Percentiles rank a stretch among this genome's conserved stretches.
phyloP scores from a whole-genome alignment of 2,113 vertebrate species.

The Marmota flaviventris region DNA sequence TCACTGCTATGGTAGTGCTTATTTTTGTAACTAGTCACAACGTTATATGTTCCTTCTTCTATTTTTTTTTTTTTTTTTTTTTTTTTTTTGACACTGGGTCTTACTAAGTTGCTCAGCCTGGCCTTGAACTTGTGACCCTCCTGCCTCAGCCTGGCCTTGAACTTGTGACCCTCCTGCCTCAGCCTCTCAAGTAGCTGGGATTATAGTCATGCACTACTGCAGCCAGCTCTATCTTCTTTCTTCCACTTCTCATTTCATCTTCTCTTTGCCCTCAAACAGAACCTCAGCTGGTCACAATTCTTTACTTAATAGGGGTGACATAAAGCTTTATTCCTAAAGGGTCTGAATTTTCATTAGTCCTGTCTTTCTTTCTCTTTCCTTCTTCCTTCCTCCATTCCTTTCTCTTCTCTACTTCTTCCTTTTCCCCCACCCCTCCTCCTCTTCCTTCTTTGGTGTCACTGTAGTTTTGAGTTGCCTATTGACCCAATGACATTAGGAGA shows the following conservation, averaged over 20 bases:
- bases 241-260: not conserved
- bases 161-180: no score
- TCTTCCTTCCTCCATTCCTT: not conserved
- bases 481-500: not conserved
- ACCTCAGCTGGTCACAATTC: not conserved
- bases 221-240: not conserved
- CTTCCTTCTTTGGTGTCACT: no score
- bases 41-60: not conserved
- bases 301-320: not conserved
- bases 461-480: not conserved
- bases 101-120: no score
- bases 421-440: not conserved
- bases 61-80: no score
- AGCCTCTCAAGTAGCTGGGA: no score
- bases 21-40: not conserved
- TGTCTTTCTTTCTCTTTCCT: not conserved
- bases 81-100: no score
- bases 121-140: no score
- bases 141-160: no score
- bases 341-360: not conserved
- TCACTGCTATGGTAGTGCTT: not conserved
- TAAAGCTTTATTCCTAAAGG: not conserved
- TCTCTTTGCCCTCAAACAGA: conserved; percentile 5
- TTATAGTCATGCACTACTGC: no score
- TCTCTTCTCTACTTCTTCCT: not conserved